Evolutionary conservation across 2,888 invertebrate species (phyloP), one percentile per base, ranked within the genome.

Genomic region (Latheticus oryzae): DNA sequence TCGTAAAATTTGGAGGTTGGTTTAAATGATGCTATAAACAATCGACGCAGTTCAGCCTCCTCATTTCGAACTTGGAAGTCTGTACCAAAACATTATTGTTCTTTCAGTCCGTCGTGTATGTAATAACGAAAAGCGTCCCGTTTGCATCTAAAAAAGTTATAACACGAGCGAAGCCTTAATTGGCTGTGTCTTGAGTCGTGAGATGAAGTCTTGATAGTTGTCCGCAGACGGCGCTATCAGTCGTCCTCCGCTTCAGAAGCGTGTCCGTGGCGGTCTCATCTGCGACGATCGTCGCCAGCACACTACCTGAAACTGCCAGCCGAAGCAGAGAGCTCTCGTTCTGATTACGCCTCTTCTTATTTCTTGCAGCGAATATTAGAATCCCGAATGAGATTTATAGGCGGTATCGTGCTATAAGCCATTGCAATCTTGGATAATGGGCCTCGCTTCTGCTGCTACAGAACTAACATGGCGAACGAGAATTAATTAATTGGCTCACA

Each of bases 401-500:
- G 66, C 74, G 70, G 70, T 75, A 76, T 77, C 75, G 72, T 67
- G 74, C 75, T 75, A 76, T 77, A 78, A 77, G 77, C 77, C 76
- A 74, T 77, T 71, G 77, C 78, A 77, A 77, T 77, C 77, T 77
- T 73, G 77, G 77, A 78, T 78, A 78, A 78, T 78, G 78, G 76
- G 74, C 69, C 71, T 60, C 72, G 73, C 73, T 71, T 63, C 72
- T 61, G 62, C 67, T 62, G 65, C 68, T 67, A 66, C 68, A 68
- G 67, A 70, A 66, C 67, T 68, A 74, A 74, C 74, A 76, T 74
- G 76, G 77, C 75, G 75, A 75, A 75, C 70, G 76, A 70, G 79
- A 78, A 79, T 78, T 78, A 79, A 79, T 79, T 79, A 79, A 79
- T 79, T 78, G 78, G 78, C 78, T 78, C 76, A 75, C 78, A 77